Base-by-base conservation (phyloP, 2,113 vertebrate species). In the Callorhinus ursinus region DNA sequence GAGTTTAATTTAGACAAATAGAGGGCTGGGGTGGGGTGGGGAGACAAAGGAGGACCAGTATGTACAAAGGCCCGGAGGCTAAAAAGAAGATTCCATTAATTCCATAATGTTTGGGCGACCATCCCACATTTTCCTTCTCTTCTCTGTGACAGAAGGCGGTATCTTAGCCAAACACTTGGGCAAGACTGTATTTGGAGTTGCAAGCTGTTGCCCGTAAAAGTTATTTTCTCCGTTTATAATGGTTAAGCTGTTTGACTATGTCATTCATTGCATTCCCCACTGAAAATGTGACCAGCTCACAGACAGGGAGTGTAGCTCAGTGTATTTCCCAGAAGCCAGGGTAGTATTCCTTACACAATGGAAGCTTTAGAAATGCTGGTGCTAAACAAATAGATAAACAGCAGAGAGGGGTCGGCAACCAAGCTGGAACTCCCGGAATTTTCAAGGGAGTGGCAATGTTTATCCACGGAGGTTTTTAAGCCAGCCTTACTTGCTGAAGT, bases 371-470 rank as follows among this genome's bases (percentile, higher is more conserved):
- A 92, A 88, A 92, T 65, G 13, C 16, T 65, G 7, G 22, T 18
- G 28, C 57, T 96, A 51, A 94, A 59, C 61, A 95, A 72, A 72
- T 13, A 94, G 72, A 95, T 61, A 81, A 96, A 69, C 7, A 13
- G 39, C 21, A 57, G 69, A 72, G 42, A 82, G 95, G 72, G 39
- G 46, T 74, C 86, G 87, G n/a, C 42, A 51, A 55, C 46, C 46
- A 83, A 36, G 69, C 88, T 95, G 69, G 16, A 96, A 87, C 89
- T 92, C 42, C 93, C 88, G 76, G 81, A 92, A 96, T 86, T 83
- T 94, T 86, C 77, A 93, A 74, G 81, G 72, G 83, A 57, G 72
- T 2, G 0, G 87, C 24, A 83, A 16, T 93, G 89, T 92, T 98
- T 96, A 89, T 46, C 49, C 55, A 91, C 76, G 12, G 36, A 53